phyloP scores from a whole-genome alignment of 2,888 invertebrate genomes.

The Acheta domesticus region DNA sequence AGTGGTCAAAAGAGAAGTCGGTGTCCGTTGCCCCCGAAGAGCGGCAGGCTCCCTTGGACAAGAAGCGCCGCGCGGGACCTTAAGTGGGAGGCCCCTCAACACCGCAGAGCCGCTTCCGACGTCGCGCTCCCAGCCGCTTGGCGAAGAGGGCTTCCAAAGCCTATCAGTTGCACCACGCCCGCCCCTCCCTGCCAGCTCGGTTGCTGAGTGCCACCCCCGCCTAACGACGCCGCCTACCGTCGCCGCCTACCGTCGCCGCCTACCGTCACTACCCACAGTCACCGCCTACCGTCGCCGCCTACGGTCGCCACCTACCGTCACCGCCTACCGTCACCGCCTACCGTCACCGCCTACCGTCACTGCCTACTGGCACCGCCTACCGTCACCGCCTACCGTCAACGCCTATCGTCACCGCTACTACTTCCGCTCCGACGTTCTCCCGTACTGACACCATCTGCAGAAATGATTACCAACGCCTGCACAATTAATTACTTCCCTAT shows the following conservation, averaged over 20 bases:
- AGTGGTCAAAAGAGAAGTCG: too few relatives aligned
- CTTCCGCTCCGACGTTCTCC: too few relatives aligned
- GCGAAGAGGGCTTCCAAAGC: background rate
- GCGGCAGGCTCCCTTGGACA: background rate
- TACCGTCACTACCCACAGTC: background rate
- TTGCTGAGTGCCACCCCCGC: too few relatives aligned
- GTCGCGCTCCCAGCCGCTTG: background rate
- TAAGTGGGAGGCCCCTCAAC: conserved; percentile 8
- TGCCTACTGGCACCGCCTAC: background rate
- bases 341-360: background rate
- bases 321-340: background rate
- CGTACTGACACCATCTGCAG: too few relatives aligned
- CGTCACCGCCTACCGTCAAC: too few relatives aligned
- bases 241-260: too few relatives aligned
- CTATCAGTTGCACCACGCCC: background rate
- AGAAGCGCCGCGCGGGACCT: background rate
- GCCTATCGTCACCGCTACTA: too few relatives aligned
- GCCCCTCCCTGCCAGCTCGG: too few relatives aligned
- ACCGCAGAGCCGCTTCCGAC: background rate
- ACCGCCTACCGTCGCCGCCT: background rate
- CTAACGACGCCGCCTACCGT: too few relatives aligned
- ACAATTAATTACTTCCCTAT: too few relatives aligned
- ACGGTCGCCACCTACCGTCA: background rate
- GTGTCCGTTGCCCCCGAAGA: too few relatives aligned
- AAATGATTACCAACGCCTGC: too few relatives aligned